A percentile compares a stretch with the other conserved stretches of the same genome.
Conservation (phyloP, 1,140 invertebrate genomes). For the Maconellicoccus hirsutus region DNA sequence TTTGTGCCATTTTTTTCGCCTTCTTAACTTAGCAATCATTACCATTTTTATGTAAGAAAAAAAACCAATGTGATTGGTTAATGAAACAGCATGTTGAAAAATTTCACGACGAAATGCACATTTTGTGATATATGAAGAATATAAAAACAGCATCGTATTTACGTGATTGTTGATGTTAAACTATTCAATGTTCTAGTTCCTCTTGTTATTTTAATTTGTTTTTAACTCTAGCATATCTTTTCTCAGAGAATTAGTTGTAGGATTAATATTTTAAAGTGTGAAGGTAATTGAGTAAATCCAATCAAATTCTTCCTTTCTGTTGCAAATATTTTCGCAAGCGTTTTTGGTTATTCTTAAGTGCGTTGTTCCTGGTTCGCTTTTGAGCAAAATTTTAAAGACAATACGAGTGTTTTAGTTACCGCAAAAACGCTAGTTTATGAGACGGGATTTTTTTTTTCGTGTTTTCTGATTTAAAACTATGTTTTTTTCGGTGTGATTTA, state of each 20-base stretch:
- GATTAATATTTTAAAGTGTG: not conserved
- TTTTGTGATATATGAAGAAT: not conserved
- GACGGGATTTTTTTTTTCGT: no score
- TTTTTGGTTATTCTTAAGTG: no score
- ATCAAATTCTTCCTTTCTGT: no score
- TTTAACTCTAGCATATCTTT: constrained; percentile 5
- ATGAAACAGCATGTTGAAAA: not conserved
- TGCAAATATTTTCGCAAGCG: no score
- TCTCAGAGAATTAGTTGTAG: not conserved
- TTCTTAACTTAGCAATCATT: not conserved
- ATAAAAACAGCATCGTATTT: not conserved
- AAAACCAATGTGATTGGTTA: not conserved
- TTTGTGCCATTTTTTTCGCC: not conserved
- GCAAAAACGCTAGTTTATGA: no score
- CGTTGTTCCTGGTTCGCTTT: no score
- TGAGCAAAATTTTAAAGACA: no score
- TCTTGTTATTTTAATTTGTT: not conserved
- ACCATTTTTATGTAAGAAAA: not conserved
- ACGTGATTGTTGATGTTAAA: not conserved
- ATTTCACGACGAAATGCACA: not conserved
- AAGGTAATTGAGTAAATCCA: constrained; percentile 8
- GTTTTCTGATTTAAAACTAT: no score
- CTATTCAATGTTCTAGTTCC: not conserved
- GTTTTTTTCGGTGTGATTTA: no score
- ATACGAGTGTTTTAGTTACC: no score